Conservation (phyloP, 2,888 invertebrate species). For the Venusia cambrica region DNA sequence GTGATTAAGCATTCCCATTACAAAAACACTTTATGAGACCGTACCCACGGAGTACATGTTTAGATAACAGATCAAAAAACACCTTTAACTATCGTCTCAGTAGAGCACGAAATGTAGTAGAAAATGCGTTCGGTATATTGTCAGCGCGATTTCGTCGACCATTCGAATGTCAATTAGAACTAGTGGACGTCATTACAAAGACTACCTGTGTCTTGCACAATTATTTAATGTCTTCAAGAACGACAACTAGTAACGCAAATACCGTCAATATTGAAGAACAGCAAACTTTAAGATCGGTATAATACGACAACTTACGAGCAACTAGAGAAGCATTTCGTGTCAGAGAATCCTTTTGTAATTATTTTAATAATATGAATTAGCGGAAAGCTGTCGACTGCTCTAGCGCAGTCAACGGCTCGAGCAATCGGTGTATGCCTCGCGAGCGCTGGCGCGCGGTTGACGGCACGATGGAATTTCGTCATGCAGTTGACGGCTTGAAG, state of each 20-base stretch:
- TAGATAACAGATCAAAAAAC: conserved; percentile 20
- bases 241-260: conserved; percentile 25
- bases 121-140: conserved; percentile 24
- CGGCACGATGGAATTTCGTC: too few relatives aligned
- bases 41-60: conserved; percentile 22
- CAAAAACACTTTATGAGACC: conserved; percentile 25
- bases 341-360: conserved; percentile 32
- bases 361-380: conserved; percentile 31
- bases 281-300: conserved; percentile 27
- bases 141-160: conserved; percentile 25
- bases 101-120: conserved; percentile 23
- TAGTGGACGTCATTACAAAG: conserved; percentile 29
- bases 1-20: conserved; percentile 21
- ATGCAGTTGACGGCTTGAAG: too few relatives aligned
- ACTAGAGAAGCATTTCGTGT: conserved; percentile 31
- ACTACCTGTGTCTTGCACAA: conserved; percentile 28
- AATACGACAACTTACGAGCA: conserved; percentile 29
- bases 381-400: too few relatives aligned
- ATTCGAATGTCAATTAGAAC: conserved; percentile 30
- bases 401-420: too few relatives aligned
- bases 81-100: conserved; percentile 26
- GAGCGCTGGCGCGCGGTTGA: too few relatives aligned
- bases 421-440: too few relatives aligned
- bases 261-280: conserved; percentile 26
- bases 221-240: conserved; percentile 29